These are phyloP conservation scores for Heliconius ethilla DNA, from an alignment of 2,888 invertebrate species.

Conservation along the genomic window DNA sequence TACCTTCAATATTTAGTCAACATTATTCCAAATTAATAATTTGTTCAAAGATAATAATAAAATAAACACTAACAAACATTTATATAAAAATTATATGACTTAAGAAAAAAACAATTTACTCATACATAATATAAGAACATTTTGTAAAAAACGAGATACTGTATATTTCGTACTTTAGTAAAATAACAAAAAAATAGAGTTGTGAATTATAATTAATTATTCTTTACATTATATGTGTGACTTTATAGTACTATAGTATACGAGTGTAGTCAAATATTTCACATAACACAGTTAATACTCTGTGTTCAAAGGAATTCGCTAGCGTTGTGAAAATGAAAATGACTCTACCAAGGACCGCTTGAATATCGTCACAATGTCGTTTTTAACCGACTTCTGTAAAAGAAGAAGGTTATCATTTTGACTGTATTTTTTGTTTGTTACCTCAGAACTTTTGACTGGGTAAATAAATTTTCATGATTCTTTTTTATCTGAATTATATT, in stretches of 20 bases:
- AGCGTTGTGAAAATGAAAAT: constrained; percentile 12
- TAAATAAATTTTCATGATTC: no score
- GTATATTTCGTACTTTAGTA: not conserved
- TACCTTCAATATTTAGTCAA: no score
- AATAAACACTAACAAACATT: no score
- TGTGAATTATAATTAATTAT: not conserved
- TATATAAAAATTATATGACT: not conserved
- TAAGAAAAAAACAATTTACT: not conserved
- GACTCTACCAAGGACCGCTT: not conserved
- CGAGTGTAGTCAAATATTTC: constrained; percentile 13
- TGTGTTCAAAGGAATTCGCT: constrained; percentile 5
- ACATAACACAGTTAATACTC: constrained; percentile 6
- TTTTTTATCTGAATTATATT: no score
- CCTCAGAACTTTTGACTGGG: no score
- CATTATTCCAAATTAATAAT: no score
- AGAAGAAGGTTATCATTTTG: not conserved
- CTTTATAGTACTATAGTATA: not conserved
- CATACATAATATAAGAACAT: not conserved
- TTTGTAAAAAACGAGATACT: not conserved
- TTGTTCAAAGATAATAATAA: no score
- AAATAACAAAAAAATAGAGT: not conserved
- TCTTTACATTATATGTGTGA: not conserved
- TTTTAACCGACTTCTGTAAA: not conserved
- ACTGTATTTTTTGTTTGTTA: no score
- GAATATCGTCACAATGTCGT: not conserved